A percentile compares a stretch with the other conserved stretches of the same genome.
Evolutionary conservation across 2,113 vertebrate species (phyloP).

Genomic region (Orthonyx spaldingii): DNA sequence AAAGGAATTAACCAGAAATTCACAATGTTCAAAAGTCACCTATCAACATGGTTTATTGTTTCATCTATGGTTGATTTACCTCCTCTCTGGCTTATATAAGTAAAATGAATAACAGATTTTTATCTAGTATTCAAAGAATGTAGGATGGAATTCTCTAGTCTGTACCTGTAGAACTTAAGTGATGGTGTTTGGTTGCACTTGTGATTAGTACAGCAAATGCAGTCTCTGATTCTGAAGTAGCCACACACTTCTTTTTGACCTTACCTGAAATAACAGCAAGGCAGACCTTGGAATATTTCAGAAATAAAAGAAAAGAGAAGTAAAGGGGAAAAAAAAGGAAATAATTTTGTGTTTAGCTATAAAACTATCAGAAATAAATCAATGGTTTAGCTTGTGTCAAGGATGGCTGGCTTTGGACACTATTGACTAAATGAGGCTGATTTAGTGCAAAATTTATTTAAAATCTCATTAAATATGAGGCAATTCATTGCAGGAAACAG

Average conservation of each 20-base stretch:
- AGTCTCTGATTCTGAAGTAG: neutral
- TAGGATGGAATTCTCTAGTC: neutral
- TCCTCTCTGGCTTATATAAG: neutral
- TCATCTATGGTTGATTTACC: neutral
- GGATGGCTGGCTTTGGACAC: neutral
- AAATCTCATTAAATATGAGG: neutral
- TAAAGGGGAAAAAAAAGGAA: fast-evolving
- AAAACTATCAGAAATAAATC: neutral
- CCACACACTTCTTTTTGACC: neutral
- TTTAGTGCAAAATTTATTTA: neutral
- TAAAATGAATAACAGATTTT: neutral
- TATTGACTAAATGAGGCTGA: neutral
- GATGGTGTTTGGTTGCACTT: neutral
- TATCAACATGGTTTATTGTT: neutral
- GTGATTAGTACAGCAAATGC: neutral
- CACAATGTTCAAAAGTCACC: neutral
- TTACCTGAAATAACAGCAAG: neutral
- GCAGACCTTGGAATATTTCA: neutral
- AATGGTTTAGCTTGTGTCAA: neutral
- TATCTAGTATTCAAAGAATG: neutral
- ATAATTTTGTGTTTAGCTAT: neutral
- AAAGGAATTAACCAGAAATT: neutral
- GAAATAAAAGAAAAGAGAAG: neutral
- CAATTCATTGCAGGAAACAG: neutral
- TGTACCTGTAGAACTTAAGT: neutral